A percentile compares a stretch with the other conserved stretches of the same genome.
These are phyloP conservation scores for Chymomyza procnemis DNA, from an alignment of 2,888 invertebrate genomes.

Conservation along the genomic window DNA sequence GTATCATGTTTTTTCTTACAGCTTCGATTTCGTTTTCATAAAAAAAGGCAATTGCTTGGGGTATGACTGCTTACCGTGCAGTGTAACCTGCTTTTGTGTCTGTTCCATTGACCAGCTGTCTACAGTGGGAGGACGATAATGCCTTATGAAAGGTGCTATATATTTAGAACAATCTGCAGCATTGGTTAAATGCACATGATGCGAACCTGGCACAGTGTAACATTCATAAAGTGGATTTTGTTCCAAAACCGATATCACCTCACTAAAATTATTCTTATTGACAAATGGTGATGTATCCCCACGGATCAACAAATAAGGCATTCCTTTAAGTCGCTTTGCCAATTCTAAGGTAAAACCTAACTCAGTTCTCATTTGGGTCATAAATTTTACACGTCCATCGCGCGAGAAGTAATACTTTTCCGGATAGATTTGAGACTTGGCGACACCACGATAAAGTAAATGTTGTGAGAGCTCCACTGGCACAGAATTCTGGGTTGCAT, in stretches of 20 bases:
- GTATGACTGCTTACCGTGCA: background rate
- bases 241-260: conserved; percentile 81
- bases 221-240: conserved; percentile 81
- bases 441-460: conserved; percentile 80
- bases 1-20: too few relatives aligned
- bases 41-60: too few relatives aligned
- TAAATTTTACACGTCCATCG: conserved; percentile 62
- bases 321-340: conserved; percentile 77
- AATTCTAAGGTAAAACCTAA: conserved; percentile 79
- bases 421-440: conserved; percentile 80
- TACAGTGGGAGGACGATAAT: conserved; percentile 39
- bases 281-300: conserved; percentile 80
- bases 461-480: conserved; percentile 80
- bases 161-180: conserved; percentile 81
- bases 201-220: conserved; percentile 82
- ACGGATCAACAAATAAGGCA: conserved; percentile 83
- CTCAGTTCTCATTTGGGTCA: conserved; percentile 18
- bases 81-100: conserved; percentile 10
- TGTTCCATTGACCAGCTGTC: conserved; percentile 40
- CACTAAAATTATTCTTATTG: conserved; percentile 78
- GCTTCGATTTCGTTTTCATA: too few relatives aligned
- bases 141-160: conserved; percentile 51
- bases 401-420: conserved; percentile 80
- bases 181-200: conserved; percentile 86
- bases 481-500: conserved; percentile 81